Conservation (phyloP, 2,888 invertebrate species). For the Cosmia pyralina region DNA sequence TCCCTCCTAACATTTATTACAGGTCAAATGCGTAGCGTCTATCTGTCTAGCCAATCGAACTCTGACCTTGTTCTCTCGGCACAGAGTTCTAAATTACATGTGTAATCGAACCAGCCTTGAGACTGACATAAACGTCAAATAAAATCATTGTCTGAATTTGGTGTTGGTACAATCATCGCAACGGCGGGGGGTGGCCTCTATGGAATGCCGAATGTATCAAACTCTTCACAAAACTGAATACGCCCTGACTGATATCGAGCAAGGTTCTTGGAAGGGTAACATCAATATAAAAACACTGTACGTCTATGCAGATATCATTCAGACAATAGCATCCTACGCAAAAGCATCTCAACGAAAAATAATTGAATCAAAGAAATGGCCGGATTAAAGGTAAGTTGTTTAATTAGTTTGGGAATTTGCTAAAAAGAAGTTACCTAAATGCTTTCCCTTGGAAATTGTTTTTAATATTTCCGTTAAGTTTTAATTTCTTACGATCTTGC, state of each 20-base stretch:
- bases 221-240: slow-evolving; percentile 67
- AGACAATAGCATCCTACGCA: slow-evolving; percentile 61
- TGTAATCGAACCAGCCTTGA: slow-evolving; percentile 56
- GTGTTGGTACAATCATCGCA: slow-evolving; percentile 69
- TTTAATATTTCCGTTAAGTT: neutral
- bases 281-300: slow-evolving; percentile 77
- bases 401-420: neutral
- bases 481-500: neutral
- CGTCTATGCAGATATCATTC: slow-evolving; percentile 72
- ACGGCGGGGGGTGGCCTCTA: slow-evolving; percentile 75
- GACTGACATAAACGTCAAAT: slow-evolving; percentile 57
- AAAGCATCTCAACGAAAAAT: slow-evolving; percentile 53
- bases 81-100: slow-evolving; percentile 51
- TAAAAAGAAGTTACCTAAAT: neutral
- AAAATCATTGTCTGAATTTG: slow-evolving; percentile 64
- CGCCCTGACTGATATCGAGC: slow-evolving; percentile 71
- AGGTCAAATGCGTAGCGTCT: slow-evolving; percentile 35
- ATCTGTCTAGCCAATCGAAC: slow-evolving; percentile 43
- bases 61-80: slow-evolving; percentile 54
- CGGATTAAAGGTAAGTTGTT: slow-evolving; percentile 68
- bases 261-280: slow-evolving; percentile 74
- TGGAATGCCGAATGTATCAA: slow-evolving; percentile 69
- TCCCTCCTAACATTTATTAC: slow-evolving; percentile 37
- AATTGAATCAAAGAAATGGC: slow-evolving; percentile 53
- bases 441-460: neutral